Conservation (phyloP, 2,797 vertebrate species). For the Carduelis carduelis region DNA sequence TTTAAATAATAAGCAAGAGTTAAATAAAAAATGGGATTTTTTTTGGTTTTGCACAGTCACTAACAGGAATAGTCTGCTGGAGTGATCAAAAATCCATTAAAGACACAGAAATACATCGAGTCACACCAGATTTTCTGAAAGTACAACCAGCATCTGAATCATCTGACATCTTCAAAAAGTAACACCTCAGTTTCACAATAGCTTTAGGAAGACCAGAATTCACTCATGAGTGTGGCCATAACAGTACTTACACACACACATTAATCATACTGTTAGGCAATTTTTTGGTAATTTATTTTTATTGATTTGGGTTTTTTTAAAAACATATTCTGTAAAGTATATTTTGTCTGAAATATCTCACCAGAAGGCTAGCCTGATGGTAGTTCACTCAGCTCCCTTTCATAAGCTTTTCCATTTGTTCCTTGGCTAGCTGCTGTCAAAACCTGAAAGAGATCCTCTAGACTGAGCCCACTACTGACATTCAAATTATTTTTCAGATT, state of each 20-base stretch:
- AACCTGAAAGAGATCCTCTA: background rate
- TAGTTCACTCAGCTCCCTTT: background rate
- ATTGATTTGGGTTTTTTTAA: background rate
- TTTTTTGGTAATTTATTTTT: background rate
- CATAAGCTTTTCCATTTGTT: background rate
- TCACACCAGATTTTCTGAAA: background rate
- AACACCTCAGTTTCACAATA: background rate
- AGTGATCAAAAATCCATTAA: background rate
- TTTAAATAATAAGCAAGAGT: background rate
- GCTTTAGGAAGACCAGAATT: background rate
- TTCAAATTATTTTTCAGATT: background rate
- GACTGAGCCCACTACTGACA: background rate
- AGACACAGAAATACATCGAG: background rate
- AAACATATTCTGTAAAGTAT: background rate
- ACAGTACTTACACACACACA: background rate
- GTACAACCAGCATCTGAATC: background rate
- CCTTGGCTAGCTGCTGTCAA: background rate
- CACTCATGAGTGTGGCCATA: background rate
- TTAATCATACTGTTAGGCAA: background rate
- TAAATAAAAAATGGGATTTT: accelerated
- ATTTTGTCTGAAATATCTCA: background rate
- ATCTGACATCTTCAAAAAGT: background rate
- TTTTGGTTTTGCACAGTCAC: background rate
- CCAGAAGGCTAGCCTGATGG: background rate
- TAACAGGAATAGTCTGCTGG: background rate